Evolutionary conservation across 2,888 invertebrate genomes (phyloP).

Genomic region (Eremobia ochroleuca): DNA sequence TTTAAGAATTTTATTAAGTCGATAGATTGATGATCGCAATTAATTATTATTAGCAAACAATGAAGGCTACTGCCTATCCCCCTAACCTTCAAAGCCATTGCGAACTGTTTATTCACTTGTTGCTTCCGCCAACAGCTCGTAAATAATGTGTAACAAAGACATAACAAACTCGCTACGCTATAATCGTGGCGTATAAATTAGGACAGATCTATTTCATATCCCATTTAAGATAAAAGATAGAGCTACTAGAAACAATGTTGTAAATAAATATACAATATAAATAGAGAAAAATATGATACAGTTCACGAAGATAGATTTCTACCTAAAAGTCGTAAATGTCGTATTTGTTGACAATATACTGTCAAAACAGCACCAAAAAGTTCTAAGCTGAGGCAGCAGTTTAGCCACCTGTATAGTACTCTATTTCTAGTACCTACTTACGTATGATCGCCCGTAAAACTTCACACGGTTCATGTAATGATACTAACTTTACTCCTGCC

Average conservation of each 20-base stretch:
- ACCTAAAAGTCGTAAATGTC: conserved; percentile 21
- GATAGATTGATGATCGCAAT: not conserved
- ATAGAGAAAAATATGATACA: not conserved
- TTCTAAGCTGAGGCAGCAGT: conserved; percentile 5
- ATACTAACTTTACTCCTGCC: conserved; percentile 5
- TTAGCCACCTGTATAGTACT: not conserved
- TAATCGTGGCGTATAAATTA: conserved; percentile 4
- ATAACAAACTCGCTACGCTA: not conserved
- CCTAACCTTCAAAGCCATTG: not conserved
- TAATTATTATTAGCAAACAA: not conserved
- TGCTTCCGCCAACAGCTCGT: conserved; percentile 10
- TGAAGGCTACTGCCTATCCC: not conserved
- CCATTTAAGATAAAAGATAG: conserved; percentile 9
- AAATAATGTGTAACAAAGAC: conserved; percentile 3
- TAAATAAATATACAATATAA: not conserved
- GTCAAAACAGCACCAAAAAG: not conserved
- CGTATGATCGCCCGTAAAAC: conserved; percentile 14
- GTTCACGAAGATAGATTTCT: conserved; percentile 7
- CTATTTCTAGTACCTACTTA: not conserved
- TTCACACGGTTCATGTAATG: not conserved
- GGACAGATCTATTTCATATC: conserved; percentile 1
- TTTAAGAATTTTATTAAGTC: too few relatives aligned
- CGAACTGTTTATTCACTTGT: conserved; percentile 5
- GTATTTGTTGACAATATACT: not conserved
- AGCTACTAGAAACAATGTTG: not conserved